Conservation (phyloP, 2,888 invertebrate genomes). For the Platycheirus albimanus region DNA sequence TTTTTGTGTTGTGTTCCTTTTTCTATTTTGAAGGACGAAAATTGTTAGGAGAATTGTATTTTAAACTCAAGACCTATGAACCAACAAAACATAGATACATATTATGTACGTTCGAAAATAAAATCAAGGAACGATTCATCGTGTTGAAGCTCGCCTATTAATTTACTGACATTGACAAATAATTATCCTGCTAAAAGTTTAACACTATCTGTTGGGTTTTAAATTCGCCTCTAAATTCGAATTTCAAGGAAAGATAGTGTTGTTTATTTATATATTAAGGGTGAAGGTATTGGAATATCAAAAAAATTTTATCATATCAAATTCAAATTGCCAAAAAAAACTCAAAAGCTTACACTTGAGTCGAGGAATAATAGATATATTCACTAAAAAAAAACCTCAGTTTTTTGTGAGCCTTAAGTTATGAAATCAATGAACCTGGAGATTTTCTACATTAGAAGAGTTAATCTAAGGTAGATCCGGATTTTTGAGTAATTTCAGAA, state of each 20-base stretch:
- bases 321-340: too few relatives aligned
- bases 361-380: too few relatives aligned
- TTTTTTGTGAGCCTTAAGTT: too few relatives aligned
- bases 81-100: not conserved
- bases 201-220: conserved; percentile 27
- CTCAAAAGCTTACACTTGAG: too few relatives aligned
- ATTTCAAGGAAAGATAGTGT: not conserved
- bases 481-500: too few relatives aligned
- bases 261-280: not conserved
- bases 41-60: conserved; percentile 5
- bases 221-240: not conserved
- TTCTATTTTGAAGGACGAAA: not conserved
- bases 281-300: not conserved
- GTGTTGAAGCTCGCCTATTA: conserved; percentile 54
- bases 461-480: too few relatives aligned
- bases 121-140: conserved; percentile 37
- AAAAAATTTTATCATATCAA: too few relatives aligned
- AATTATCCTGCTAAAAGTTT: conserved; percentile 53
- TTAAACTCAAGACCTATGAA: conserved; percentile 6
- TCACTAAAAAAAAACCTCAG: too few relatives aligned
- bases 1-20: not conserved
- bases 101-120: not conserved
- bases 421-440: too few relatives aligned
- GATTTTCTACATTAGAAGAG: too few relatives aligned
- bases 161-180: conserved; percentile 65